phyloP scores from a whole-genome alignment of 2,888 invertebrate genomes.

The Neria commutata region DNA sequence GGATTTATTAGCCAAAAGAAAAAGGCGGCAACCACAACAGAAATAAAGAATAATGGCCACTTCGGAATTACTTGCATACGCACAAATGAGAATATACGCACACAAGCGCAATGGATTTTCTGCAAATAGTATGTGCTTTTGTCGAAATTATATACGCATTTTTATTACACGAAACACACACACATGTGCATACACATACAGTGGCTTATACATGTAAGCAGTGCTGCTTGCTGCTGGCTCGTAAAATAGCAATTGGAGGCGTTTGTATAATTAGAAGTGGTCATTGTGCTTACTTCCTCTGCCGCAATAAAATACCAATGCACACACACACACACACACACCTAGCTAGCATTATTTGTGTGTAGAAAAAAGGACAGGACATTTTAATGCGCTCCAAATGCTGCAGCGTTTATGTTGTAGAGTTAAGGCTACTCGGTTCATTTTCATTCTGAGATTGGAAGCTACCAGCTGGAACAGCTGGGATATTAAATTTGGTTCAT shows the following conservation, averaged over 20 bases:
- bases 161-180: no score
- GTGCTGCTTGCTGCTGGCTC: background rate
- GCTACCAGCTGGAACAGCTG: no score
- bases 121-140: constrained; percentile 16
- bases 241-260: constrained; percentile 23
- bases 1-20: background rate
- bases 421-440: no score
- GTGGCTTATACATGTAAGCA: no score
- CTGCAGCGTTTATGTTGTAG: background rate
- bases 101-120: constrained; percentile 19
- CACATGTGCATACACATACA: no score
- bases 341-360: background rate
- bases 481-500: no score
- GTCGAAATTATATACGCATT: background rate
- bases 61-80: background rate
- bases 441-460: no score
- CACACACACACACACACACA: background rate
- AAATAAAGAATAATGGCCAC: constrained; percentile 20
- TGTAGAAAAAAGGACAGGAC: background rate
- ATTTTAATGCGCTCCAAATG: background rate
- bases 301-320: background rate
- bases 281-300: background rate
- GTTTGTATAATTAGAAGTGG: constrained; percentile 21
- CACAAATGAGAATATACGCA: background rate
- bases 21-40: constrained; percentile 11